Conservation (phyloP, 2,888 invertebrate species). For the Bibio marci region DNA sequence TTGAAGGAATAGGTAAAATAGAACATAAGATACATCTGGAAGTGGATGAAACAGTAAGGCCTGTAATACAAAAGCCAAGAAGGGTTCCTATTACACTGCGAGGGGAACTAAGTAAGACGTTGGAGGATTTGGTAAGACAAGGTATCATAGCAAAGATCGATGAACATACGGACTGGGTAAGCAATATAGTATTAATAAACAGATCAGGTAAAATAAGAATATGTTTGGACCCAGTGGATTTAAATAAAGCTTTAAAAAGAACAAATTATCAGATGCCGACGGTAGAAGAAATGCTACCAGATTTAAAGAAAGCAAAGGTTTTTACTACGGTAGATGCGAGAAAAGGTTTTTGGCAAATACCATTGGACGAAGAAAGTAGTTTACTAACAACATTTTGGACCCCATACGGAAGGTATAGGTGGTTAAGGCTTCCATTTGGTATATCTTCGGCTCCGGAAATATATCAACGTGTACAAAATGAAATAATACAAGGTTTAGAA, state of each 20-base stretch:
- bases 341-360: conserved; percentile 10
- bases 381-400: conserved; percentile 15
- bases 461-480: too few species aligned
- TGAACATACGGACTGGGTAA: conserved; percentile 7
- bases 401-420: conserved; percentile 7
- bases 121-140: not conserved
- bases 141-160: conserved; percentile 7
- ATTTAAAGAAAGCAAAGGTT: conserved; percentile 10
- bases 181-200: conserved; percentile 13
- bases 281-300: conserved; percentile 11
- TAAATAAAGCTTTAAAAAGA: conserved; percentile 12
- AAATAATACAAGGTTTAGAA: too few species aligned
- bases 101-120: not conserved
- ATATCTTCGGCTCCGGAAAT: conserved; percentile 13
- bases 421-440: conserved; percentile 12
- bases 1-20: not conserved
- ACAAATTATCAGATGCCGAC: conserved; percentile 12
- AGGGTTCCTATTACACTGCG: conserved; percentile 3
- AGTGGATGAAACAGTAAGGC: not conserved
- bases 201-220: conserved; percentile 14
- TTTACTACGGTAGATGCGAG: conserved; percentile 14
- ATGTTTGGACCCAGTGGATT: conserved; percentile 15
- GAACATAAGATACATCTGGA: not conserved
- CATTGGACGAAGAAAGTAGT: conserved; percentile 16
- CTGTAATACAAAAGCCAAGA: not conserved